A percentile compares a stretch with the other conserved stretches of the same genome.
Evolutionary conservation across 2,888 invertebrate species (phyloP).

Genomic region (Hemicrepidius hirtus): DNA sequence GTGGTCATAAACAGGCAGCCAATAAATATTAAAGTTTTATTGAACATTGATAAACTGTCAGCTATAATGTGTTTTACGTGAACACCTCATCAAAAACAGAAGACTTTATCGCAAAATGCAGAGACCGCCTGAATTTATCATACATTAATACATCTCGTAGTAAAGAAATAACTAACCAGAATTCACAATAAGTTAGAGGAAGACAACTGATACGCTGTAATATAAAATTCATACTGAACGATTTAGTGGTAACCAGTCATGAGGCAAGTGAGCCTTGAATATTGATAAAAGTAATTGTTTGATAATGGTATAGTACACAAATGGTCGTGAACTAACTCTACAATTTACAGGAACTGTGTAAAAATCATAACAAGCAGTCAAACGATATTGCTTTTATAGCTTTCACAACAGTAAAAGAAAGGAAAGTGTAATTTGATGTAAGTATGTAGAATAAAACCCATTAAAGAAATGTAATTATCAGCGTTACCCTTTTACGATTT

Average conservation of each 20-base stretch:
- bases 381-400: not conserved
- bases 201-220: not conserved
- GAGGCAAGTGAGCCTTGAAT: slow-evolving; percentile 66
- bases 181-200: not conserved
- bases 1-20: slow-evolving; percentile 18
- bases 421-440: too few relatives aligned
- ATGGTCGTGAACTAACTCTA: slow-evolving; percentile 70
- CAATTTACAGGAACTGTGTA: slow-evolving; percentile 62
- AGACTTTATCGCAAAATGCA: slow-evolving; percentile 26
- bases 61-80: slow-evolving; percentile 42
- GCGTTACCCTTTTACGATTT: too few relatives aligned
- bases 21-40: slow-evolving; percentile 28
- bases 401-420: not conserved
- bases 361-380: slow-evolving; percentile 37
- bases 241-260: slow-evolving; percentile 51
- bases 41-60: slow-evolving; percentile 20
- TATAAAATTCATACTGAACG: slow-evolving; percentile 3
- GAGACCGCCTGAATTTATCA: slow-evolving; percentile 7
- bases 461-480: too few relatives aligned
- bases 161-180: not conserved
- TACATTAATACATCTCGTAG: not conserved
- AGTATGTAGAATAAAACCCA: too few relatives aligned
- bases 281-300: slow-evolving; percentile 72
- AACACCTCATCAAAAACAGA: slow-evolving; percentile 42
- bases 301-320: slow-evolving; percentile 68